A percentile compares a stretch with the other conserved stretches of the same genome.
Conservation (phyloP, 92 coral and sea anemone species). For the Porites divaricata region DNA sequence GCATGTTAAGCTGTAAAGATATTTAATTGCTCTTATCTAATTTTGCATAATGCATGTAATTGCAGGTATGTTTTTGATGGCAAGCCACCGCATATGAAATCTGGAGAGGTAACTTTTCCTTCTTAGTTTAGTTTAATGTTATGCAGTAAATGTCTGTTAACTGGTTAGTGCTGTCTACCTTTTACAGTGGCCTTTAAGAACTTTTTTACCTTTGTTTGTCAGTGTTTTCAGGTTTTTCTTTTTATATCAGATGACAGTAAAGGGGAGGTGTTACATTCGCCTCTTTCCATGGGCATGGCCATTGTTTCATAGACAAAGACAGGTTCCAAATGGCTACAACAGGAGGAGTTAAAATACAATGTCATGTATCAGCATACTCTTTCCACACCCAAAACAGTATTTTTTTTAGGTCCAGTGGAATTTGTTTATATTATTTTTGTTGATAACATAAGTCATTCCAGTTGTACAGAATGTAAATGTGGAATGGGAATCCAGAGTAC, state of each 20-base stretch:
- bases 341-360: neutral
- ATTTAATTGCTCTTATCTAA: neutral
- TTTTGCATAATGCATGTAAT: neutral
- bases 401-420: neutral
- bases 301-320: conserved; percentile 35
- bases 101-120: conserved; percentile 86
- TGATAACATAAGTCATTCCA: too few species aligned
- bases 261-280: conserved; percentile 58
- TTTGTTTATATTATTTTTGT: neutral
- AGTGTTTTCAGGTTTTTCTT: too few species aligned
- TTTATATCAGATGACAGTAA: neutral
- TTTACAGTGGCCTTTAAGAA: too few species aligned
- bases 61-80: conserved; percentile 99
- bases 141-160: too few species aligned
- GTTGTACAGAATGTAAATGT: too few species aligned
- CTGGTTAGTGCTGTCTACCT: too few species aligned
- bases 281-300: conserved; percentile 51
- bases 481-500: too few species aligned
- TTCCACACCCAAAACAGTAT: conserved; percentile 8
- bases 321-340: conserved; percentile 44
- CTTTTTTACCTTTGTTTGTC: too few species aligned
- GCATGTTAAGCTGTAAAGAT: neutral
- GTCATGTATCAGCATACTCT: conserved; percentile 6
- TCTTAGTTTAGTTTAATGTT: too few species aligned
- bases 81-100: conserved; percentile 96